Base-by-base conservation (phyloP, 1,140 invertebrate species). In the Lepidurus apus region DNA sequence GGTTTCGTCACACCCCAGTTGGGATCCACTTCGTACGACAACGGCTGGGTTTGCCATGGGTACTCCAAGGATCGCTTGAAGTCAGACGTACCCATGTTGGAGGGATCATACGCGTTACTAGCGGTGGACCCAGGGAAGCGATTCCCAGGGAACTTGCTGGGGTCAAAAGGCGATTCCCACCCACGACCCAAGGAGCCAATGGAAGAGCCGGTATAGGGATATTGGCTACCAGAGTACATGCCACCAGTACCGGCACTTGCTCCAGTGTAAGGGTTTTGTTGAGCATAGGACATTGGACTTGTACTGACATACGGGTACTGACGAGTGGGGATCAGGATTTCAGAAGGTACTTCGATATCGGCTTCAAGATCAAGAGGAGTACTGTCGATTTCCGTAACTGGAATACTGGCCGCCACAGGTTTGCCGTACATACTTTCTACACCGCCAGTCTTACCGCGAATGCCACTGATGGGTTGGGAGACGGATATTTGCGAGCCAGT, bases 161-260 rank as follows among this genome's bases (percentile, higher is more conserved):
- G 53, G 13, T 65, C 53, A 65, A 65, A 65, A 13, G 53, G 53
- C 3, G 53, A 65, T 65, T 65, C 53, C 53, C 53, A 65, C 21
- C 53, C 53, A 7, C 53, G 53, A 7, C 53, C 53, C 53, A 65
- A 65, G 9, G 53, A 65, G n/a, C 53, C 53, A 13, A 65, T 65
- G 53, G 53, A 65, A 65, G 53, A 65, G 21, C 53, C 53, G 53
- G 53, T 65, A 21, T 13, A 65, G 17, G 53, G 53, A n/a, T 65
- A 65, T 17, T 65, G 53, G 53, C 8, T 17, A 17, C 53, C 53
- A 17, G 53, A 65, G 53, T 13, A 65, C 53, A 65, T 65, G 6
- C 17, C 13, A 21, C 21, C 21, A 17, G 53, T 13, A 65, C 21
- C 13, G 53, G 53, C 13, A 1, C 53, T 21, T 47, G 45, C 45